These are phyloP conservation scores for Germaria angustata DNA, from an alignment of 2,888 invertebrate genomes.

Conservation along the genomic window DNA sequence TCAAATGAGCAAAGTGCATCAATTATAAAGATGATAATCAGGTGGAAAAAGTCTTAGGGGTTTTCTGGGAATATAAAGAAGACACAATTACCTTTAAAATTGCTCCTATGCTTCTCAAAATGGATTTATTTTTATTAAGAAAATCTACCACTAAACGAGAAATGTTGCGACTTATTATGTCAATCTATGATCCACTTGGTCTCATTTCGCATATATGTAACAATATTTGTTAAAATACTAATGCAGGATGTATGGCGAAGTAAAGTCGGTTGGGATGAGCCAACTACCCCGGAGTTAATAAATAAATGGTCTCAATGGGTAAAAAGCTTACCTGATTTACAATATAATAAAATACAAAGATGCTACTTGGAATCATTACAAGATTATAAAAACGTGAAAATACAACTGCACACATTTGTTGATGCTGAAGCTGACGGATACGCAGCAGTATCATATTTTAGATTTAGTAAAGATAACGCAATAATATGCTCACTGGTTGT, in stretches of 20 bases:
- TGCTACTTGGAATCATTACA: background rate
- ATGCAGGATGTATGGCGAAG: no score
- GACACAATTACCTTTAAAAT: background rate
- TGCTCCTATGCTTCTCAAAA: background rate
- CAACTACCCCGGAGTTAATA: no score
- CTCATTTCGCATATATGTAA: background rate
- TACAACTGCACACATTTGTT: no score
- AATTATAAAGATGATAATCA: no score
- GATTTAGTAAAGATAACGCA: background rate
- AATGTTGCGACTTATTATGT: no score
- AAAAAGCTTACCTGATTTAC: background rate
- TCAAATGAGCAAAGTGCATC: no score
- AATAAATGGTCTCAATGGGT: slow-evolving; percentile 16
- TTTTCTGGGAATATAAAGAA: no score
- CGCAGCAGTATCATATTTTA: background rate
- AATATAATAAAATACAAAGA: background rate
- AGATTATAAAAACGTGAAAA: background rate
- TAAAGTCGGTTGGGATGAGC: no score
- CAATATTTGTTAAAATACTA: background rate
- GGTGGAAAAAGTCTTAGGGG: no score
- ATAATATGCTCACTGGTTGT: background rate
- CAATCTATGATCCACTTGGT: background rate
- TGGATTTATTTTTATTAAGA: background rate
- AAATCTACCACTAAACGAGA: background rate
- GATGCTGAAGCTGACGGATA: no score